Base-by-base conservation (phyloP, 2,797 vertebrate genomes). In the Sebastes goodei region DNA sequence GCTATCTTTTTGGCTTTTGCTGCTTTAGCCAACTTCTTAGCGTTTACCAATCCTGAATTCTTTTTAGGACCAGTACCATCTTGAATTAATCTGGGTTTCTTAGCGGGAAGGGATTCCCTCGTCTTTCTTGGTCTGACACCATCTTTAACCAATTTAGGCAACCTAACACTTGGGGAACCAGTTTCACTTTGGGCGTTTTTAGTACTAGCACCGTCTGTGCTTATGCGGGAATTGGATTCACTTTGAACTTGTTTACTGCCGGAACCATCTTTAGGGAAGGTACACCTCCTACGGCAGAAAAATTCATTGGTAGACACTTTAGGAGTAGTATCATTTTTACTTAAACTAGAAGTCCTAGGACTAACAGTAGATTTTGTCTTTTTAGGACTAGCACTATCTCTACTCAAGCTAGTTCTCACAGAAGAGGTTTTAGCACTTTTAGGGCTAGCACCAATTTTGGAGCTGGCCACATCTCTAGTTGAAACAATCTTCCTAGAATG, bases 51-150 rank as follows among this genome's bases (percentile, higher is more conserved):
- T 63, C 23, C 68, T 14, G 64, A 29, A 53, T 10, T 83, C 7
- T 32, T 64, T 67, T 74, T 68, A 20, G 38, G 6, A 42, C 7
- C 10, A 3, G 29, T 27, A 30, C 1, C 21, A 35, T 67, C 71
- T 57, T 85, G 17, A 52, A 33, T 27, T 55, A 73, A 53, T 79
- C 63, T 89, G 38, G 38, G 33, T 77, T 82, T 90, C 27, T 88
- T 89, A 42, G 72, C 4, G 20, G 56, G 53, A 20, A 55, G 71
- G 1, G 66, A 38, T 61, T 78, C 76, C 23, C 4, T 11, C 3
- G 10, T 32, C 6, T 29, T 72, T 76, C 33, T 64, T 33, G 46
- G 25, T 21, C 46, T 57, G 25, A 52, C 4, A 27, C 3, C 14
- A 68, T 67, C 70, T 57, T 75, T 38, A 52, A 29, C 23, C 5